Percentiles rank a stretch among this genome's conserved stretches.
Evolutionary conservation across 2,888 invertebrate species (phyloP).

Genomic region (Drosophila colorata): DNA sequence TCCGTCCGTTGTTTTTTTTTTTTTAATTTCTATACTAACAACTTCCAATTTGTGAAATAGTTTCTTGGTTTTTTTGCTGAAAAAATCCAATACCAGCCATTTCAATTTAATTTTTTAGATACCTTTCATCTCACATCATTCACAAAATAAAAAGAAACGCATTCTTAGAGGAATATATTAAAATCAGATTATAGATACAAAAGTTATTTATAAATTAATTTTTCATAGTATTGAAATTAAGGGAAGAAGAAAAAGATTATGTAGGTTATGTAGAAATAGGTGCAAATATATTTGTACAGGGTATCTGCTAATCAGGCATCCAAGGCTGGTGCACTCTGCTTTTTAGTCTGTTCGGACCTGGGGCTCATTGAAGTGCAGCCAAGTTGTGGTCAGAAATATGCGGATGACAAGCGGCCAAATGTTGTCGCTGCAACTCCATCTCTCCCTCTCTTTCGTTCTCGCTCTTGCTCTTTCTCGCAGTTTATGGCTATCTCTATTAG

Average conservation of each 20-base stretch:
- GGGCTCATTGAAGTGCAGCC: constrained; percentile 61
- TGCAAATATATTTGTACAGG: not conserved
- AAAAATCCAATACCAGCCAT: too few relatives aligned
- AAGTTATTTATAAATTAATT: too few relatives aligned
- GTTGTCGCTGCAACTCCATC: constrained; percentile 24
- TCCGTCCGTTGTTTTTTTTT: too few relatives aligned
- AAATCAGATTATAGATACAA: too few relatives aligned
- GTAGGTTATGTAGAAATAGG: not conserved
- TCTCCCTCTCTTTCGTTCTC: not conserved
- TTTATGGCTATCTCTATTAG: not conserved
- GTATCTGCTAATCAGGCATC: not conserved
- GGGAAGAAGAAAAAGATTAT: not conserved
- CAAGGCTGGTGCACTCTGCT: not conserved
- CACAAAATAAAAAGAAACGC: not conserved
- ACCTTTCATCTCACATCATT: not conserved
- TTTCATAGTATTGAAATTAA: too few relatives aligned
- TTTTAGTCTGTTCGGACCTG: constrained; percentile 22
- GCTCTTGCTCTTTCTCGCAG: not conserved
- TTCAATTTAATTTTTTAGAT: not conserved
- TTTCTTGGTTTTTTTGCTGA: too few relatives aligned
- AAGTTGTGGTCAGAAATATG: constrained; percentile 61
- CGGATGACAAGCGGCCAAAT: constrained; percentile 61
- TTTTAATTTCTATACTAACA: too few relatives aligned
- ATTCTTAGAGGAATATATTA: too few relatives aligned
- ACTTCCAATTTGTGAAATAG: too few relatives aligned